phyloP scores from a whole-genome alignment of 2,113 vertebrate genomes.

The Toxotes chatareus region DNA sequence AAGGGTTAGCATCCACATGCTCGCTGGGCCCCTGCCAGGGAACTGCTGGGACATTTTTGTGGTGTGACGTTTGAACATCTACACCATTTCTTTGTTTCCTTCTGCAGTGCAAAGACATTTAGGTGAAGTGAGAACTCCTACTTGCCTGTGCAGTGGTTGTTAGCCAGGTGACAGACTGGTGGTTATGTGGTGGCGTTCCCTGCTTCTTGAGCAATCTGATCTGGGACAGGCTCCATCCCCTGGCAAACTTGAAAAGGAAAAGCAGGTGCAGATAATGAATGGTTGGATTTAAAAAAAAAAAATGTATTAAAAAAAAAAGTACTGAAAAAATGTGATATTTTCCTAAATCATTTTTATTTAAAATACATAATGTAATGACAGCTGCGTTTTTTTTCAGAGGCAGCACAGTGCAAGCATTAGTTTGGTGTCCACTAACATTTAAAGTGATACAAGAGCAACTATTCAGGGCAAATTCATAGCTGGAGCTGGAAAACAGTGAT shows the following conservation, averaged over 20 bases:
- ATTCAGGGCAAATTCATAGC: conserved; percentile 53
- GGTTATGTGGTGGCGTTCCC: not conserved
- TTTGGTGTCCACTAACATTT: conserved; percentile 62
- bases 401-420: conserved; percentile 68
- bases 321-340: not conserved
- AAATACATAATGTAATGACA: conserved; percentile 66
- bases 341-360: conserved; percentile 68
- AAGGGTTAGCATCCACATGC: not conserved
- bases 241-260: not conserved
- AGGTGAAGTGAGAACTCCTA: not conserved
- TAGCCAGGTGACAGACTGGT: not conserved
- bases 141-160: not conserved
- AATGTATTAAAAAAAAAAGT: not conserved
- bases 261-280: not conserved
- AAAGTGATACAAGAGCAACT: conserved; percentile 57
- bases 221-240: not conserved
- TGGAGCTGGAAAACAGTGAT: conserved; percentile 7
- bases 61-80: not conserved
- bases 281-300: not conserved
- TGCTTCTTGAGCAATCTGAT: not conserved
- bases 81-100: not conserved
- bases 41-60: not conserved
- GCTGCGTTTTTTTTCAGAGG: conserved; percentile 35
- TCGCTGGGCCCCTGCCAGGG: not conserved
- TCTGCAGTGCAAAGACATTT: not conserved